phyloP scores from a whole-genome alignment of 2,888 invertebrate genomes.

The Thecophora atra region DNA sequence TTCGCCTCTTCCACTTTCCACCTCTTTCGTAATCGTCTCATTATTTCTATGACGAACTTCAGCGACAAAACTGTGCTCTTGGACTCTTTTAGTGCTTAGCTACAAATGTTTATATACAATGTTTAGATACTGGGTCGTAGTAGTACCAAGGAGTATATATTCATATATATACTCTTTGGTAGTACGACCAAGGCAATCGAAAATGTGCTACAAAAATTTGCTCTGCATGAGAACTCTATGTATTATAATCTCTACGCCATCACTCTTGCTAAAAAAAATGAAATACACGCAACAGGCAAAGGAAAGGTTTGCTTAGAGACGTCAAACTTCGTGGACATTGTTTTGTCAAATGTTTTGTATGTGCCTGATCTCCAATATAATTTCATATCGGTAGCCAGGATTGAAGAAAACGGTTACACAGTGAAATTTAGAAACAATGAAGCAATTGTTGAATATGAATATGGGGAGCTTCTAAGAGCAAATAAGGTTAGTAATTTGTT shows the following conservation, averaged over 20 bases:
- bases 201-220: conserved; percentile 17
- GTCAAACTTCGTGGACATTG: conserved; percentile 15
- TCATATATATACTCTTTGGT: too few relatives aligned
- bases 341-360: conserved; percentile 36
- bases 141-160: too few relatives aligned
- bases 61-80: too few relatives aligned
- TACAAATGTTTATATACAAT: too few relatives aligned
- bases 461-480: conserved; percentile 11
- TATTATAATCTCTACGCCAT: too few relatives aligned
- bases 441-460: neutral
- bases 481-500: conserved; percentile 18
- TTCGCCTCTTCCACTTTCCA: too few relatives aligned
- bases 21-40: too few relatives aligned
- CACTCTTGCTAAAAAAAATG: conserved; percentile 28
- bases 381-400: conserved; percentile 36
- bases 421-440: neutral
- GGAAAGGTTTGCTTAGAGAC: conserved; percentile 31
- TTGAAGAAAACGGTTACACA: conserved; percentile 3
- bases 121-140: too few relatives aligned
- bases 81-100: too few relatives aligned
- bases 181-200: too few relatives aligned
- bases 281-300: conserved; percentile 33
- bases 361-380: conserved; percentile 38
- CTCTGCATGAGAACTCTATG: too few relatives aligned
- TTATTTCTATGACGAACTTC: too few relatives aligned